Conservation (phyloP, 2,113 vertebrate species). For the Bettongia penicillata region DNA sequence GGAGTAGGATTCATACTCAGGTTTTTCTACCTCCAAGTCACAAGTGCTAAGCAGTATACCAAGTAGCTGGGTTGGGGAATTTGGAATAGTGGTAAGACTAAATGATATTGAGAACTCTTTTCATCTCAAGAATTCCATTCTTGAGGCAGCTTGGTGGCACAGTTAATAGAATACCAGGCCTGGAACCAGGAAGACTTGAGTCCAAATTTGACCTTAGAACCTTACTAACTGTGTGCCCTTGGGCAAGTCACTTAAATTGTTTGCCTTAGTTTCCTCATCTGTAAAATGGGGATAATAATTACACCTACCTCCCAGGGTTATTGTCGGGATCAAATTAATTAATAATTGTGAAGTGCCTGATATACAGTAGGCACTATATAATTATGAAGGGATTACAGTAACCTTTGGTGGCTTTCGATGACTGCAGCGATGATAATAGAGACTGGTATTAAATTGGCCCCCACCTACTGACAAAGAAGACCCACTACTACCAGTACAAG, state of each 20-base stretch:
- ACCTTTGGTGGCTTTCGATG: too few species aligned
- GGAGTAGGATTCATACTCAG: background rate
- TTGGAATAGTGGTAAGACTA: background rate
- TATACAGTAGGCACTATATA: background rate
- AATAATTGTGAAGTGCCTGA: background rate
- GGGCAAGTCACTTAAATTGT: background rate
- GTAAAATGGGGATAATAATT: background rate
- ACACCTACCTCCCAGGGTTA: background rate
- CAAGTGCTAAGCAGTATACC: background rate
- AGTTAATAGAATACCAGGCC: background rate
- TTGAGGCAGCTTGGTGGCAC: background rate
- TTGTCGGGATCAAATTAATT: background rate
- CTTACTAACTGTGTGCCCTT: background rate
- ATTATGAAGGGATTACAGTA: background rate
- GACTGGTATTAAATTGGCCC: background rate
- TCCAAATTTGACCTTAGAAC: background rate
- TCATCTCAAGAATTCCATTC: background rate
- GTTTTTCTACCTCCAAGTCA: background rate
- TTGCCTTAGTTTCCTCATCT: background rate
- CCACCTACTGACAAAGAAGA: background rate
- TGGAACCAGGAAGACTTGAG: background rate
- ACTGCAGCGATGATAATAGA: background rate
- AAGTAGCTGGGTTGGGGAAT: background rate
- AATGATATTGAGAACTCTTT: background rate
- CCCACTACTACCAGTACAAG: background rate